These are phyloP conservation scores for Ecdyonurus torrentis DNA, from an alignment of 2,888 invertebrate genomes.

Conservation along the genomic window DNA sequence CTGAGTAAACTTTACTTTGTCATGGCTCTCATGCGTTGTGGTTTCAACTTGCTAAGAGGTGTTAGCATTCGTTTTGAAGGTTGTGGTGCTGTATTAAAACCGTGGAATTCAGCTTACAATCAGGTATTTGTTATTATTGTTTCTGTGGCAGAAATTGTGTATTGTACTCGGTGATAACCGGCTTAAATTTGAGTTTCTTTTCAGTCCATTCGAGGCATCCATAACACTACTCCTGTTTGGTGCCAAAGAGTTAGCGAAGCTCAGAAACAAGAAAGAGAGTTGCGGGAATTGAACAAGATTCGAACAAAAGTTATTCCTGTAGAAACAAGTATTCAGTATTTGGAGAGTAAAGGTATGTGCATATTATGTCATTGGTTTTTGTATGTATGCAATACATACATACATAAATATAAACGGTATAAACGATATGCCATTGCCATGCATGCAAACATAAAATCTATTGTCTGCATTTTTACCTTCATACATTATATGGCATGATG, in stretches of 20 bases:
- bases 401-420: too few species aligned
- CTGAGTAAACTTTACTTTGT: too few species aligned
- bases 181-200: too few species aligned
- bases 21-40: not conserved
- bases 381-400: constrained; percentile 5
- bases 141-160: too few species aligned
- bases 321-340: constrained; percentile 67
- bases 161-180: too few species aligned
- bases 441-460: too few species aligned
- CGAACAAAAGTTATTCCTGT: too few species aligned
- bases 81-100: not conserved
- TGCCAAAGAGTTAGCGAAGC: not conserved
- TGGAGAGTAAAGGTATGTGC: constrained; percentile 48
- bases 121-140: not conserved
- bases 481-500: too few species aligned
- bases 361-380: not conserved
- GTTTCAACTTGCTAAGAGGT: not conserved
- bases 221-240: not conserved
- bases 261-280: too few species aligned
- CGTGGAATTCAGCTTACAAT: not conserved
- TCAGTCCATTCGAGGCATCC: not conserved
- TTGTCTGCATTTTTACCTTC: too few species aligned
- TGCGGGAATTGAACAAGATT: too few species aligned
- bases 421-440: too few species aligned
- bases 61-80: not conserved